Conservation (phyloP, 2,888 invertebrate genomes). For the Papilio demoleus region DNA sequence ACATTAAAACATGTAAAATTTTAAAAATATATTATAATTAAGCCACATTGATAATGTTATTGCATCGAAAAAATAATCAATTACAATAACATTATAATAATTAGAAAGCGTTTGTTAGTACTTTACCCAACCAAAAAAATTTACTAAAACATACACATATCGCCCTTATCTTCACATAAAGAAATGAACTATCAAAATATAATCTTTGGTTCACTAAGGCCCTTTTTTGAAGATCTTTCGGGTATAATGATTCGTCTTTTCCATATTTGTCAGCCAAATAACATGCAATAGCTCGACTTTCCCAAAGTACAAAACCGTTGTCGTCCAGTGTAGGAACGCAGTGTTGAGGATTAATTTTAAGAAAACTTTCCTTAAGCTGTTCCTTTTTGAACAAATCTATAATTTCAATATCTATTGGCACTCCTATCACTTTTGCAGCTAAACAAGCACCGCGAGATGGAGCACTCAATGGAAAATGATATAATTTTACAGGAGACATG, state of each 20-base stretch:
- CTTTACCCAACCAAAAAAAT: neutral
- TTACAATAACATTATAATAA: neutral
- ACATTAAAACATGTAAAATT: no score
- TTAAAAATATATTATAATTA: neutral
- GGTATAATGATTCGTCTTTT: constrained; percentile 84
- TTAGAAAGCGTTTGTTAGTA: constrained; percentile 23
- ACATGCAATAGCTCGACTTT: constrained; percentile 86
- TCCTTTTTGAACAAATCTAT: constrained; percentile 84
- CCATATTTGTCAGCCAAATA: constrained; percentile 86
- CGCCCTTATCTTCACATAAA: constrained; percentile 85
- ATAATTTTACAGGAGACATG: constrained; percentile 69
- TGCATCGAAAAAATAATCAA: no score
- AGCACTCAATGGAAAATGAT: constrained; percentile 85
- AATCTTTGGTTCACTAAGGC: constrained; percentile 85
- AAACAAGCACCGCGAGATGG: constrained; percentile 85
- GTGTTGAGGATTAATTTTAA: constrained; percentile 86
- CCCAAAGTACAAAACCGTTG: constrained; percentile 86
- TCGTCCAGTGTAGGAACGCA: constrained; percentile 87
- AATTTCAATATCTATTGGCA: constrained; percentile 77
- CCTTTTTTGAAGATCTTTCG: constrained; percentile 81
- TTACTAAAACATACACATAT: constrained; percentile 80
- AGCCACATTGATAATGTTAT: no score
- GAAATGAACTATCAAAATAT: constrained; percentile 85
- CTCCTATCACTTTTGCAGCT: constrained; percentile 82
- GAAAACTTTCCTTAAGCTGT: constrained; percentile 82